Conservation (phyloP, 2,797 vertebrate species). For the Arnoldichthys spilopterus region DNA sequence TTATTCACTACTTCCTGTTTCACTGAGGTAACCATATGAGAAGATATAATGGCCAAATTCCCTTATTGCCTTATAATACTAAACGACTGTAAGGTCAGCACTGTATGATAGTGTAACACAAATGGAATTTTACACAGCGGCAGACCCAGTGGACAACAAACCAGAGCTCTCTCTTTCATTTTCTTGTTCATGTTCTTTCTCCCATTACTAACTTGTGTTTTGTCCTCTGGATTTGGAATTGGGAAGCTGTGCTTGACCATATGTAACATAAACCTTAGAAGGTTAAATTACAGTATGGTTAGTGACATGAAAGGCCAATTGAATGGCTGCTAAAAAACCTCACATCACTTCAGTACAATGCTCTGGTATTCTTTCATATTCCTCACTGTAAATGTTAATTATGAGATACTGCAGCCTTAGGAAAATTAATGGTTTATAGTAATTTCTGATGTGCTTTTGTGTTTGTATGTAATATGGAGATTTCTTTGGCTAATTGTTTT, state of each 20-base stretch:
- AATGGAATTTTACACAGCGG: conserved; percentile 5
- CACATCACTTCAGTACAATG: background rate
- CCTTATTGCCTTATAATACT: no score
- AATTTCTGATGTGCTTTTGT: background rate
- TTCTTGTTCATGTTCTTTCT: conserved; percentile 33
- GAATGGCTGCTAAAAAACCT: conserved; percentile 47
- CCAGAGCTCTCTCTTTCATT: conserved; percentile 27
- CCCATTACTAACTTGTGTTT: conserved; percentile 51
- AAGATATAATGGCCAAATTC: no score
- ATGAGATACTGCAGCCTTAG: background rate
- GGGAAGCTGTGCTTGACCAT: background rate
- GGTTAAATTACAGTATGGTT: conserved; percentile 30
- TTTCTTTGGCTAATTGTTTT: background rate
- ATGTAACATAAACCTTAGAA: conserved; percentile 24
- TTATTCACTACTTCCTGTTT: no score
- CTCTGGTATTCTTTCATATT: background rate
- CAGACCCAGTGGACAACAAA: conserved; percentile 29
- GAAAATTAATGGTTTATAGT: background rate
- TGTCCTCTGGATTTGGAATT: conserved; percentile 54
- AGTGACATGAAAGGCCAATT: conserved; percentile 42
- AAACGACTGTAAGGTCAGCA: no score
- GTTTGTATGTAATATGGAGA: background rate
- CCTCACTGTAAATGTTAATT: background rate
- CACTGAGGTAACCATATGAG: no score
- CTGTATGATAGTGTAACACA: background rate